A percentile compares a stretch with the other conserved stretches of the same genome.
phyloP scores from a whole-genome alignment of 2,113 vertebrate genomes.

The Mesitornis unicolor region DNA sequence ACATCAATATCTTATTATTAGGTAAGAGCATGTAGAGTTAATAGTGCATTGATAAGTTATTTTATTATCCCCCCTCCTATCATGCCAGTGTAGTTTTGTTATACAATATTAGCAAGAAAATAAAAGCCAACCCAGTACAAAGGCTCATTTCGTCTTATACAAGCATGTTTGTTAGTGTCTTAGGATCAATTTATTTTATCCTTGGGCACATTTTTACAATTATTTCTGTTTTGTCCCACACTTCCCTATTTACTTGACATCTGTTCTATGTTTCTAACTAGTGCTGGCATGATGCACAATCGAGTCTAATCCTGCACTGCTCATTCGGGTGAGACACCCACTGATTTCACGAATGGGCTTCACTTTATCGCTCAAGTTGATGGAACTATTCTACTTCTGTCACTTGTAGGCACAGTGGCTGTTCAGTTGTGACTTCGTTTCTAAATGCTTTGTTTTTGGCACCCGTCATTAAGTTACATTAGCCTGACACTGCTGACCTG shows the following conservation, averaged over 20 bases:
- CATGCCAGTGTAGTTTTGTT: conserved; percentile 40
- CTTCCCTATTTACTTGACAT: conserved; percentile 61
- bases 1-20: conserved; percentile 86
- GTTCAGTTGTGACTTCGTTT: conserved; percentile 4
- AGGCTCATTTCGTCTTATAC: conserved; percentile 57
- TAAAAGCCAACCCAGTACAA: conserved; percentile 62
- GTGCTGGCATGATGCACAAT: neutral
- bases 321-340: neutral
- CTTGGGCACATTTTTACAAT: conserved; percentile 62
- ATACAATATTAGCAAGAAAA: conserved; percentile 75
- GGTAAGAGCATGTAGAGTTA: conserved; percentile 75
- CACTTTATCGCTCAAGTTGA: neutral
- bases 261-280: conserved; percentile 42
- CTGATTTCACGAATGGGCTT: conserved; percentile 38
- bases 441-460: neutral
- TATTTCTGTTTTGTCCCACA: conserved; percentile 54
- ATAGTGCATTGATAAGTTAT: conserved; percentile 78
- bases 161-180: conserved; percentile 62
- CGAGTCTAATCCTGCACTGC: conserved; percentile 34
- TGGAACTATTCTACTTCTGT: conserved; percentile 47
- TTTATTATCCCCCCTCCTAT: conserved; percentile 71
- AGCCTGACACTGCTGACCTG: neutral
- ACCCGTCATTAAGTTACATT: neutral
- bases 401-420: neutral
- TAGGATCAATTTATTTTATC: conserved; percentile 66